These are phyloP conservation scores for Trididemnum nubilum DNA, from an alignment of 23 tunicate species.

Conservation along the genomic window DNA sequence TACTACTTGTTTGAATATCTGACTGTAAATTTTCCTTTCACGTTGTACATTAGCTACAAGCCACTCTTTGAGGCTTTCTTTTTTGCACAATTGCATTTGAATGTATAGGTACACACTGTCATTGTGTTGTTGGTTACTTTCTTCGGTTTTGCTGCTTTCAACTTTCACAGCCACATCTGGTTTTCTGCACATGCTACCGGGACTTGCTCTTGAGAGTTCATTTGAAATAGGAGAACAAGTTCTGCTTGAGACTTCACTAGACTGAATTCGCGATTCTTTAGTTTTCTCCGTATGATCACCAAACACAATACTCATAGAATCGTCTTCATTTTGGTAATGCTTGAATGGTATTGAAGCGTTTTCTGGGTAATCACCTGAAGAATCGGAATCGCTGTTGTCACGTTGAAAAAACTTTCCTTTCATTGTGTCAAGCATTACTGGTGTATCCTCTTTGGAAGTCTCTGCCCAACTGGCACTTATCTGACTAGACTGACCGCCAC, in stretches of 20 bases:
- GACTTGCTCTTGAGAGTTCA: background rate
- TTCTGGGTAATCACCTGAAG: background rate
- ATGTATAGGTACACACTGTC: slow-evolving; percentile 66
- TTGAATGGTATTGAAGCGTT: slow-evolving; percentile 41
- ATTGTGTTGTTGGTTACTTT: background rate
- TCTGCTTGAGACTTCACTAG: background rate
- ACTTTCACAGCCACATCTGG: background rate
- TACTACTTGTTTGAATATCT: slow-evolving; percentile 73
- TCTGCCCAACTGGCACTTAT: slow-evolving; percentile 1
- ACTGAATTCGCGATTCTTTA: background rate
- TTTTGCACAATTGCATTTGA: slow-evolving; percentile 88
- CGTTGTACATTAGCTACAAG: slow-evolving; percentile 41
- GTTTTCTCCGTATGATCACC: slow-evolving; percentile 16
- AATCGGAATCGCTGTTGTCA: slow-evolving; percentile 7
- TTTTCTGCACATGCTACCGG: background rate
- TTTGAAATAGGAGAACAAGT: background rate
- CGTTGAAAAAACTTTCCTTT: slow-evolving; percentile 43
- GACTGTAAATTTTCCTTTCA: slow-evolving; percentile 31
- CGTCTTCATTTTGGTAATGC: slow-evolving; percentile 35
- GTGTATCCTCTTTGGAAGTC: background rate
- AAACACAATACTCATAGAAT: slow-evolving; percentile 73
- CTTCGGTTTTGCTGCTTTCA: background rate
- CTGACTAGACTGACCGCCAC: background rate
- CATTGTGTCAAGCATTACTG: background rate
- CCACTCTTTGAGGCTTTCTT: slow-evolving; percentile 79